Evolutionary conservation across 2,797 vertebrate genomes (phyloP).

Genomic region (Micrastur ruficollis): DNA sequence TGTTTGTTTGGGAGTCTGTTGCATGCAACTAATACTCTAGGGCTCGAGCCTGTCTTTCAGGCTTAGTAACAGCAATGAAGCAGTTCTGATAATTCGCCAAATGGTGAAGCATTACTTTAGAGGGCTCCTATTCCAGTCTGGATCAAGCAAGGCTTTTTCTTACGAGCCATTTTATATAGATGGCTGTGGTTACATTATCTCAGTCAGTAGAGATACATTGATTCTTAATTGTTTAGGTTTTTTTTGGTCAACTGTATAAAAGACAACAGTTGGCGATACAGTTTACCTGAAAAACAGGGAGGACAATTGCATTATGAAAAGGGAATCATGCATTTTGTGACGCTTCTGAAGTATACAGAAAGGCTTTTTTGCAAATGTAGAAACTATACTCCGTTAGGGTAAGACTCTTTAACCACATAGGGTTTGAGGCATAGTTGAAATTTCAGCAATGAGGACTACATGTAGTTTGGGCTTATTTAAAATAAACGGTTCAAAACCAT

Average conservation of each 20-base stretch:
- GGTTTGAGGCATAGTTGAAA: fast-evolving
- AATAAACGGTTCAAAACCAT: background rate
- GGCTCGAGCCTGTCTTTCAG: background rate
- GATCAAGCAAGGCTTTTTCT: background rate
- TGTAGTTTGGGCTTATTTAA: background rate
- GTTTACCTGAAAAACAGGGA: background rate
- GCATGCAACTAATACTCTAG: background rate
- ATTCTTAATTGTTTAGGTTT: background rate
- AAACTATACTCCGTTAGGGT: background rate
- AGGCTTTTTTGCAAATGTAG: background rate
- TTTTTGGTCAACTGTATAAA: background rate
- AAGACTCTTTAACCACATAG: background rate
- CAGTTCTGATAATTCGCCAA: background rate
- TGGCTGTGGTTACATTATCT: background rate
- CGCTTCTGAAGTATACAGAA: background rate
- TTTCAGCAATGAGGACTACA: background rate
- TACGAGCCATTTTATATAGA: background rate
- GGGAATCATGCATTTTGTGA: background rate
- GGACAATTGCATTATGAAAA: background rate
- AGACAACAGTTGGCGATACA: background rate
- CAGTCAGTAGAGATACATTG: background rate
- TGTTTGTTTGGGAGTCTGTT: background rate
- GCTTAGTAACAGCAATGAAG: background rate
- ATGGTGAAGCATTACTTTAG: background rate
- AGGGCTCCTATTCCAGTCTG: background rate